Evolutionary conservation across 1,140 invertebrate genomes (phyloP), one percentile per base, ranked within the genome.

Genomic region (Habropoda laboriosa): DNA sequence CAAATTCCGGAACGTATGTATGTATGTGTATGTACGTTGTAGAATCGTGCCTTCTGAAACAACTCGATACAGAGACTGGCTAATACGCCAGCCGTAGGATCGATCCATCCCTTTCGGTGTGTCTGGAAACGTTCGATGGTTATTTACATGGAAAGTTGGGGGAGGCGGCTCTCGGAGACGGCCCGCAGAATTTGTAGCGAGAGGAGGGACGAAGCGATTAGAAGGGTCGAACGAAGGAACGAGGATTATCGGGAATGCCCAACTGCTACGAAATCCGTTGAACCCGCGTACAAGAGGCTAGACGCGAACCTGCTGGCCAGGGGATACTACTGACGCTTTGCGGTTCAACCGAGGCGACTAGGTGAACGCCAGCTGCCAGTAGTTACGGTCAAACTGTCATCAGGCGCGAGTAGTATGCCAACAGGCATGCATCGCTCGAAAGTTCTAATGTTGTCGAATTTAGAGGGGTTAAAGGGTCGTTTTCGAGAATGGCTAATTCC

Each of bases 301-400:
- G 58, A 61, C n/a, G 32, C 18, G 21, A 27, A 13, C 12, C n/a
- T n/a, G 40, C 3, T 51, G 42, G 38, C 53, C 30, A 60, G 12
- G 57, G 67, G 80, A 72, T 53, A 51, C 10, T 70, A 55, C 67
- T 66, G 67, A 70, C 67, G 81, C 68, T 83, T 83, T 83, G 74
- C 21, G 80, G 81, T 83, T 47, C 2, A 21, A 60, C 66, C 47
- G 67, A 75, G 47, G 55, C 40, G 74, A 72, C 51, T 32, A 55
- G 49, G 24, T 66, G 74, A 53, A 63, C 38, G 51, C 40, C 42
- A 79, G 35, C 40, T 73, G 82, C 61, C 47, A 83, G 81, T 61
- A 73, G 81, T 83, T 83, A 83, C 38, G 32, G 35, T 42, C 61
- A 32, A 79, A 55, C 66, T 55, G 66, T 58, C 49, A 40, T 76